Evolutionary conservation across 2,113 vertebrate genomes (phyloP), one percentile per base, ranked within the genome.

Genomic region (Indicator indicator): DNA sequence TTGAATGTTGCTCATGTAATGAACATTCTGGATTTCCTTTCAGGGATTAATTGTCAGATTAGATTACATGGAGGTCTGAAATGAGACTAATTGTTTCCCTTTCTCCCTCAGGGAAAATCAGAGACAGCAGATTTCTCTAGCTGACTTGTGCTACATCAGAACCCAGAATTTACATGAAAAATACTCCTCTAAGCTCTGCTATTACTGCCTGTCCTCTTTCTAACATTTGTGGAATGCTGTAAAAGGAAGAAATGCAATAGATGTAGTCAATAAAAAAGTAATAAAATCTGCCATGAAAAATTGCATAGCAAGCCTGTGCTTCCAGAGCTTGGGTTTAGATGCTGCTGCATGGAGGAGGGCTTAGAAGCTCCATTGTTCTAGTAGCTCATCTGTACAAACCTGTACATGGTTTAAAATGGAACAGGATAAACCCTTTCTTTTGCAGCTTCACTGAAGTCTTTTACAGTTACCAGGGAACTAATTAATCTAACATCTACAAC

Each of bases 251-350:
- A 90, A 89, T 79, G 67, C 20, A 87, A 38, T 80, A 27, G n/a
- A 4, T 54, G 17, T 64, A 88, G 74, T 44, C 84, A 91, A 89
- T 87, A 77, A 89, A 85, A 88, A 67, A 67, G 72, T 92, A 96
- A 89, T 89, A 89, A 86, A 71, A 12, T 76, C 78, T 87, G 26
- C 68, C 72, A 46, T 68, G 52, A 94, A 69, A 89, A 87, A 92
- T 5, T 79, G 32, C 48, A 8, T 5, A 54, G 54, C 5, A 33
- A 71, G 16, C 9, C 46, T 0, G 0, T 28, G 32, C 36, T 83
- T 86, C 63, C 72, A 86, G 68, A 54, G 6, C 24, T 65, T 68
- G 33, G 75, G 26, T 24, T 88, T 87, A 73, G 40, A 46, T 70
- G 23, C 6, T 83, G 52, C 48, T 78, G 32, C n/a, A 30, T 44